These are phyloP conservation scores for Drosophila limbata DNA, from an alignment of 2,888 invertebrate genomes.

Conservation along the genomic window DNA sequence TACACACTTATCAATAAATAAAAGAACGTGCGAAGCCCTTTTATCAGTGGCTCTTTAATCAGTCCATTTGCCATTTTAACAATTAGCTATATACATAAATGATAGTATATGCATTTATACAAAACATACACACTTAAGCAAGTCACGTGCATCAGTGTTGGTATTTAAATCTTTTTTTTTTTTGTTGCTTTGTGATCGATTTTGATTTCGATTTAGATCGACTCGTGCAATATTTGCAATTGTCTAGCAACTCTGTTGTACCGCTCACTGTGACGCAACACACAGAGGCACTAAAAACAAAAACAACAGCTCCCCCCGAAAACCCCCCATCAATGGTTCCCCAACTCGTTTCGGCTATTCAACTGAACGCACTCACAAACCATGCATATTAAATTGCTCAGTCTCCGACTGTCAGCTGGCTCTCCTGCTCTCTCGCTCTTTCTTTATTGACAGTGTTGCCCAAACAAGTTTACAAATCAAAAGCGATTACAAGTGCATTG, in stretches of 20 bases:
- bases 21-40: conserved; percentile 43
- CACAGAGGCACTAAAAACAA: conserved; percentile 9
- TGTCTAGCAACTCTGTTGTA: conserved; percentile 40
- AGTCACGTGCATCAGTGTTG: conserved; percentile 30
- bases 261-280: conserved; percentile 53
- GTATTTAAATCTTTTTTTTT: conserved; percentile 34
- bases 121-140: conserved; percentile 6
- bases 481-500: conserved; percentile 15
- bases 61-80: conserved; percentile 43
- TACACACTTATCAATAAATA: conserved; percentile 40
- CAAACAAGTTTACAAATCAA: conserved; percentile 17
- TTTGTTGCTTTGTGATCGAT: conserved; percentile 39
- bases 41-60: conserved; percentile 50
- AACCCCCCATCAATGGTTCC: not conserved
- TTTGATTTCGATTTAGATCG: conserved; percentile 46
- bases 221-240: conserved; percentile 39
- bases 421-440: conserved; percentile 7
- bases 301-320: conserved; percentile 1
- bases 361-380: conserved; percentile 26
- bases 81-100: conserved; percentile 7
- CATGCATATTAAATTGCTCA: conserved; percentile 32
- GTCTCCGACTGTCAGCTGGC: conserved; percentile 28
- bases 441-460: conserved; percentile 17
- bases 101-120: conserved; percentile 2
- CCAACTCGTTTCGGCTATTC: conserved; percentile 8